Conservation (phyloP, 37 sponge, comb jelly and placozoan species). For the Spongilla lacustris region DNA sequence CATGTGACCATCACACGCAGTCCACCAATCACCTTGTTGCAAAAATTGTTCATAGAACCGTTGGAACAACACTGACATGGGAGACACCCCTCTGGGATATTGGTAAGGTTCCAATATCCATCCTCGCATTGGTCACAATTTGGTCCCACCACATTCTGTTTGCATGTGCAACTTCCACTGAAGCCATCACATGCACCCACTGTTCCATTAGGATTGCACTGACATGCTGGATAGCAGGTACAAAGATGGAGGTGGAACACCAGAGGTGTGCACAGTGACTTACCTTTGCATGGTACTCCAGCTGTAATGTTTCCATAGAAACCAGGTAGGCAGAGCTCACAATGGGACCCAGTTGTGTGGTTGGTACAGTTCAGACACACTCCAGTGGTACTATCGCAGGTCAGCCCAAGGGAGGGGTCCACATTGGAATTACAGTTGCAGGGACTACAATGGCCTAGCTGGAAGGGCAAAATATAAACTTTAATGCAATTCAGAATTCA, state of each 20-base stretch:
- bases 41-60: conserved; percentile 34
- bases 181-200: conserved; percentile 27
- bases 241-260: not conserved
- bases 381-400: conserved; percentile 79
- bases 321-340: conserved; percentile 71
- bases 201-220: conserved; percentile 57
- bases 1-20: not conserved
- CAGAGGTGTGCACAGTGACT: conserved; percentile 6
- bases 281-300: conserved; percentile 58
- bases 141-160: conserved; percentile 27
- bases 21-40: conserved; percentile 21
- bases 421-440: conserved; percentile 81
- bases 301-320: conserved; percentile 67
- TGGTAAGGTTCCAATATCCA: conserved; percentile 41
- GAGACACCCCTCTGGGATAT: conserved; percentile 26
- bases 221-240: conserved; percentile 23
- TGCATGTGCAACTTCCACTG: conserved; percentile 48
- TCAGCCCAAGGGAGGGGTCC: conserved; percentile 65
- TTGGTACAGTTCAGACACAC: conserved; percentile 76
- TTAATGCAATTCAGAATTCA: too few relatives aligned
- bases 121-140: conserved; percentile 42
- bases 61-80: conserved; percentile 63
- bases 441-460: conserved; percentile 37
- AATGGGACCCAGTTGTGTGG: conserved; percentile 81
- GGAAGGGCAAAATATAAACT: not conserved